These are phyloP conservation scores for Chaetura pelagica DNA, from an alignment of 2,113 vertebrate species.

Conservation along the genomic window DNA sequence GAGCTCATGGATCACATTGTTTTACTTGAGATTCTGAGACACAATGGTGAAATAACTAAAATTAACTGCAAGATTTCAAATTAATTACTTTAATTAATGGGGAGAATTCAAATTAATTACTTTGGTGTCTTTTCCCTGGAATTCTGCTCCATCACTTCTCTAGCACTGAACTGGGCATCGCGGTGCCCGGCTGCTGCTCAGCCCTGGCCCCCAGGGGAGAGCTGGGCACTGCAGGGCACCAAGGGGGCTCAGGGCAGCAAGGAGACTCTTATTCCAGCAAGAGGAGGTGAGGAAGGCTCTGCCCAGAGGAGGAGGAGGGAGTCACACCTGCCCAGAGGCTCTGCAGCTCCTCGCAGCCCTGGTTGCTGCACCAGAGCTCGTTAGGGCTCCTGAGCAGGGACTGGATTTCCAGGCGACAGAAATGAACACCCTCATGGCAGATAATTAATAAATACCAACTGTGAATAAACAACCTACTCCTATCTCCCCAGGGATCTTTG, in stretches of 20 bases:
- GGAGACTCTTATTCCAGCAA: no score
- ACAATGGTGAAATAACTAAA: neutral
- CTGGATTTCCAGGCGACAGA: neutral
- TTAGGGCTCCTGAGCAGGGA: neutral
- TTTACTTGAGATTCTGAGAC: neutral
- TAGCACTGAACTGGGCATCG: accelerated
- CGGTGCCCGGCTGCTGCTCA: neutral
- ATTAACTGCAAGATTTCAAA: no score
- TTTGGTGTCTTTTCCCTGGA: neutral
- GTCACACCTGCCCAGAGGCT: neutral
- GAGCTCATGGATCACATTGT: neutral
- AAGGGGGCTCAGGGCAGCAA: neutral
- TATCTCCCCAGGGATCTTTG: neutral
- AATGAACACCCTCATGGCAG: neutral
- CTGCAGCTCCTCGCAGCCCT: no score
- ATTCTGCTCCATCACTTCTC: neutral
- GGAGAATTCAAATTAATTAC: neutral
- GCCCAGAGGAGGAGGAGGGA: neutral
- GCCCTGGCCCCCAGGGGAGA: neutral
- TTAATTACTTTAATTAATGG: no score
- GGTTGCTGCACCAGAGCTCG: neutral
- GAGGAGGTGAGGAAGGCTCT: neutral
- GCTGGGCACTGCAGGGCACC: no score
- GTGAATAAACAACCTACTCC: neutral
- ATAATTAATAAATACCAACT: neutral